A percentile compares a stretch with the other conserved stretches of the same genome.
Evolutionary conservation across 2,888 invertebrate species (phyloP).

Genomic region (Calameuta idolon): DNA sequence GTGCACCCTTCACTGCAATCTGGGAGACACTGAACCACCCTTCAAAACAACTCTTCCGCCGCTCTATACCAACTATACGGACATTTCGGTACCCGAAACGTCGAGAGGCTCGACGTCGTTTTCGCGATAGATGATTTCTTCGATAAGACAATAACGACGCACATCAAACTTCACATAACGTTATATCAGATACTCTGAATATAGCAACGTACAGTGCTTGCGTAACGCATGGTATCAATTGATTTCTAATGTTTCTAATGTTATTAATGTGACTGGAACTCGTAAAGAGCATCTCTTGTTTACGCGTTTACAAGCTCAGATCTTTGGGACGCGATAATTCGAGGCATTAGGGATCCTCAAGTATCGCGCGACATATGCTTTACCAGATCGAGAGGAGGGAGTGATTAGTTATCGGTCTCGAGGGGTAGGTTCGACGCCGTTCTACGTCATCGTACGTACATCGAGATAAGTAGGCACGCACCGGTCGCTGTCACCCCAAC

Average conservation of each 20-base stretch:
- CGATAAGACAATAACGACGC: neutral
- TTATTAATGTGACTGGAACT: neutral
- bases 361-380: constrained; percentile 31
- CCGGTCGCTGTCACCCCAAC: constrained; percentile 30
- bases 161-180: neutral
- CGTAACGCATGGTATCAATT: neutral
- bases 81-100: neutral
- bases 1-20: constrained; percentile 36
- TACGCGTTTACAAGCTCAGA: neutral
- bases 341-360: constrained; percentile 24
- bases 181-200: neutral
- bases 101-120: neutral
- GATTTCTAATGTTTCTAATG: neutral
- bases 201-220: neutral
- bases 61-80: neutral
- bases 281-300: neutral
- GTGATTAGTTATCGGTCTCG: constrained; percentile 35
- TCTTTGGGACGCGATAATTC: constrained; percentile 13
- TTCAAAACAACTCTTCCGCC: neutral
- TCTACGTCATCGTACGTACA: constrained; percentile 17
- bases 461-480: constrained; percentile 38
- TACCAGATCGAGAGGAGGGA: constrained; percentile 23
- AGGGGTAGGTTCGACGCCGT: constrained; percentile 12
- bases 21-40: constrained; percentile 29
- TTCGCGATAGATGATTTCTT: neutral